phyloP scores from a whole-genome alignment of 2,797 vertebrate species.

The Bradypus variegatus region DNA sequence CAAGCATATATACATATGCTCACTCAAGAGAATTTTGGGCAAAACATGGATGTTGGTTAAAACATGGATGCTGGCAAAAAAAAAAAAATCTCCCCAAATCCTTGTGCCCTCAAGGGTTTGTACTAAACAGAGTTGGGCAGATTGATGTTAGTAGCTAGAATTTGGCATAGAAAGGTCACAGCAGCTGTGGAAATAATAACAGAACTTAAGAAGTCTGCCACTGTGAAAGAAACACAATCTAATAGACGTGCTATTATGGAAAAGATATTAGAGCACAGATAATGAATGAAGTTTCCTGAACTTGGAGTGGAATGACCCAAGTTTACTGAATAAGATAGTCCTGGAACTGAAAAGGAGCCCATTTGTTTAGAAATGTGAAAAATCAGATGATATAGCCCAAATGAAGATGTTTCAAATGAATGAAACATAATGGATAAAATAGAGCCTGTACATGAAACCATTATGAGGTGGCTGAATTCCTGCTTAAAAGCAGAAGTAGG shows the following conservation, averaged over 20 bases:
- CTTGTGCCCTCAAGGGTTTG: background rate
- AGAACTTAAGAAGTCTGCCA: background rate
- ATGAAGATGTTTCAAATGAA: background rate
- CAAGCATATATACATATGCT: background rate
- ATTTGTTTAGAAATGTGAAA: background rate
- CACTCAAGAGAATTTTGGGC: background rate
- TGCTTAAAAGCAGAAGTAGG: background rate
- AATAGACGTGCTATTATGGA: background rate
- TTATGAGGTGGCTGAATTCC: background rate
- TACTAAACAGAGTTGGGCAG: background rate
- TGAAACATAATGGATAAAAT: background rate
- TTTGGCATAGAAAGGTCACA: background rate
- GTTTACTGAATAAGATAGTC: background rate
- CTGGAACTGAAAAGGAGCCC: background rate
- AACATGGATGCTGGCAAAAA: background rate
- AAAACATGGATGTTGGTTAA: background rate
- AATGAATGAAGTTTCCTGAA: background rate
- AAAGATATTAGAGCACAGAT: background rate
- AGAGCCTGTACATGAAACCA: too few species aligned
- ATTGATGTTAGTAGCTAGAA: background rate
- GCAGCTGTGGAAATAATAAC: background rate
- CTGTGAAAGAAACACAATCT: background rate
- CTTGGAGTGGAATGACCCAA: background rate
- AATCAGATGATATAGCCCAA: background rate
- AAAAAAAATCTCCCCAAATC: background rate